Evolutionary conservation across 2,113 vertebrate species (phyloP).

Genomic region (Ia io): DNA sequence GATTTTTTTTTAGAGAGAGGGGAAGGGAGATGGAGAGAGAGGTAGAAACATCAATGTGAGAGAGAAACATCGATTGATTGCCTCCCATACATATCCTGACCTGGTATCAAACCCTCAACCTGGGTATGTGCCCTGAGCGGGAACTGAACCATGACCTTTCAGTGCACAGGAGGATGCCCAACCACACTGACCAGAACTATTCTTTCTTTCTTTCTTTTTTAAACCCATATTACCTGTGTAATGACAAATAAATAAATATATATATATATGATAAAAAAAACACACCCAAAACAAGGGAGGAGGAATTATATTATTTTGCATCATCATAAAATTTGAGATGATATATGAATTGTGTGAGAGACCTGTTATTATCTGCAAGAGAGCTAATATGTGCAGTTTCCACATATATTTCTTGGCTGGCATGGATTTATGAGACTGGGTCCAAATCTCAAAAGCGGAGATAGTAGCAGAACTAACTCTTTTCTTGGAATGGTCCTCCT

Average conservation of each 20-base stretch:
- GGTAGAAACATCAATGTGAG: no score
- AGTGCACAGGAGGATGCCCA: no score
- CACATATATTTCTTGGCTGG: not conserved
- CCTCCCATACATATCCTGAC: no score
- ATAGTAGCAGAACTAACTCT: not conserved
- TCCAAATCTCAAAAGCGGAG: not conserved
- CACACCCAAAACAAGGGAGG: not conserved
- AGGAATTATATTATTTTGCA: not conserved
- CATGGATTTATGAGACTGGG: not conserved
- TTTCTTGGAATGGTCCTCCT: not conserved
- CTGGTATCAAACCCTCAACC: no score
- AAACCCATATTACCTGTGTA: not conserved
- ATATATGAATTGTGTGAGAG: not conserved
- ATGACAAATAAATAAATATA: not conserved
- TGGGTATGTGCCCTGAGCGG: no score
- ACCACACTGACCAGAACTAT: no score
- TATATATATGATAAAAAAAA: no score
- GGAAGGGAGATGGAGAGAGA: no score
- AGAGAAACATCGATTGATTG: no score
- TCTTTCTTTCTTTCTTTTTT: no score
- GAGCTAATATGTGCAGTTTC: not conserved
- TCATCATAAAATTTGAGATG: not conserved
- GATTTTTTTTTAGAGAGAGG: no score
- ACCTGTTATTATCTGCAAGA: not conserved
- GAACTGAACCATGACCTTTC: no score